Percentiles rank a stretch among this genome's conserved stretches.
Evolutionary conservation across 2,113 vertebrate genomes (phyloP).

Genomic region (Anolis sagrei): DNA sequence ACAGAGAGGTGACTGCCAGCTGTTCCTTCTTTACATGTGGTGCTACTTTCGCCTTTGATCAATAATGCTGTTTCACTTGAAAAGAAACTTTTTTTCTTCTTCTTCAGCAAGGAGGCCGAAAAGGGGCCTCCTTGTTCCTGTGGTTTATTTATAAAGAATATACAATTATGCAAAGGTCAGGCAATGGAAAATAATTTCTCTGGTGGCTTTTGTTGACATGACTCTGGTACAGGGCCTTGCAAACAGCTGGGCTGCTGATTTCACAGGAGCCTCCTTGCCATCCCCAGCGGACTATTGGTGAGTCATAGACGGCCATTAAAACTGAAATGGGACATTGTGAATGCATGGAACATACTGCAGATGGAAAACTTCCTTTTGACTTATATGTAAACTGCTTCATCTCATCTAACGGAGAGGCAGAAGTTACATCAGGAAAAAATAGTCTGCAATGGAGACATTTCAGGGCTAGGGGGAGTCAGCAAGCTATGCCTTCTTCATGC

Average conservation of each 20-base stretch:
- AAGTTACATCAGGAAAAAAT: neutral
- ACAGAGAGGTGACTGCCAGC: constrained; percentile 74
- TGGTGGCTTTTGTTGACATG: constrained; percentile 19
- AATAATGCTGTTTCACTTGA: constrained; percentile 71
- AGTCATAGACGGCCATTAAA: neutral
- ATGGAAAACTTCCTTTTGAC: neutral
- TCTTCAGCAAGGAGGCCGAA: constrained; percentile 63
- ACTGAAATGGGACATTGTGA: neutral
- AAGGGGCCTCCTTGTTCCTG: constrained; percentile 31
- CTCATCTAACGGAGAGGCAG: too few relatives aligned
- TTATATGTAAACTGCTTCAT: neutral
- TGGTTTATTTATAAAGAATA: constrained; percentile 61
- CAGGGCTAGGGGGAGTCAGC: neutral
- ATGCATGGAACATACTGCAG: neutral
- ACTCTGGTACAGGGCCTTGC: constrained; percentile 24
- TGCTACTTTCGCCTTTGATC: constrained; percentile 75
- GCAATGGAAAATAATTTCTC: constrained; percentile 41
- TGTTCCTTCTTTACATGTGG: constrained; percentile 71
- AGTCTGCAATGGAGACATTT: neutral
- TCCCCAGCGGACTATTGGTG: constrained; percentile 23
- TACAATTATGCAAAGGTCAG: constrained; percentile 70
- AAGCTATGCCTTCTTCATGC: neutral
- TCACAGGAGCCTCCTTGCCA: neutral
- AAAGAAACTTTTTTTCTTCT: constrained; percentile 55
- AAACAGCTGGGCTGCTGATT: neutral